phyloP scores from a whole-genome alignment of 2,797 vertebrate genomes.

The Chiloscyllium punctatum region DNA sequence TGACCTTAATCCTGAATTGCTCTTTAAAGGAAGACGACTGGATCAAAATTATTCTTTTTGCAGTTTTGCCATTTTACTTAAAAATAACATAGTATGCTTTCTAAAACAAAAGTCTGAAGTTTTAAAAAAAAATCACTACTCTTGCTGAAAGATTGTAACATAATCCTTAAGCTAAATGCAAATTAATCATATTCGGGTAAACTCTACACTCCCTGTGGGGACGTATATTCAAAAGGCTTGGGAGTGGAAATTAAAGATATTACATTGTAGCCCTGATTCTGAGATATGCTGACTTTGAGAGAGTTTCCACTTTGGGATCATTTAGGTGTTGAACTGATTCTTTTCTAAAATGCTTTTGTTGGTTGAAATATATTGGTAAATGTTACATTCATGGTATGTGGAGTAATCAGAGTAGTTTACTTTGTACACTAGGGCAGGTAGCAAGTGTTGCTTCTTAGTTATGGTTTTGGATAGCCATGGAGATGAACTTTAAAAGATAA shows the following conservation, averaged over 20 bases:
- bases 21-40: too few relatives aligned
- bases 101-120: background rate
- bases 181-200: background rate
- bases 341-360: background rate
- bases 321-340: background rate
- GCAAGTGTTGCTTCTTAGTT: background rate
- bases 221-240: background rate
- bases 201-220: background rate
- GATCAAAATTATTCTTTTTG: background rate
- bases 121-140: background rate
- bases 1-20: background rate
- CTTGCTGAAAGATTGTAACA: background rate
- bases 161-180: background rate
- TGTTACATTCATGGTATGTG: too few relatives aligned
- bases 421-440: background rate
- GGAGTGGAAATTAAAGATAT: background rate
- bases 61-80: background rate
- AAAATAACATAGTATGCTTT: background rate
- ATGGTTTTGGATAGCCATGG: background rate
- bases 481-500: too few relatives aligned
- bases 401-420: background rate
- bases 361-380: background rate
- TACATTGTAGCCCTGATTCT: background rate
- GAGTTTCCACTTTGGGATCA: background rate
- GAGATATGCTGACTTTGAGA: background rate